phyloP scores from a whole-genome alignment of 2,797 vertebrate species.

The Phoeniculus purpureus region DNA sequence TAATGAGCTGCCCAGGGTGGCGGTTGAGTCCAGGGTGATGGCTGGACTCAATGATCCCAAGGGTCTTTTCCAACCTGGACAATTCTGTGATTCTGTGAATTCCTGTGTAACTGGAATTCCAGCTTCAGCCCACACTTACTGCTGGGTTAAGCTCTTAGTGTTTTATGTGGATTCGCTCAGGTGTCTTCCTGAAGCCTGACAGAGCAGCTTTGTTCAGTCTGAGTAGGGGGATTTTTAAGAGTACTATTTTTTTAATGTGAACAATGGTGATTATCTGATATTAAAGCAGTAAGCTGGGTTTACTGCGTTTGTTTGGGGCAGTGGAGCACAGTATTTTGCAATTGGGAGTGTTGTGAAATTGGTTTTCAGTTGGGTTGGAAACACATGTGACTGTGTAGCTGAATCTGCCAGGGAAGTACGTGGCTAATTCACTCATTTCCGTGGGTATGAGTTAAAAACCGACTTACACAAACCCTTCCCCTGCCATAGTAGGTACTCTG shows the following conservation, averaged over 20 bases:
- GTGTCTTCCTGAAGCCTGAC: background rate
- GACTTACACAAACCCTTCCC: background rate
- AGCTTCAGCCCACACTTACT: background rate
- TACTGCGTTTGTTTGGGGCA: background rate
- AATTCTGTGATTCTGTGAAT: background rate
- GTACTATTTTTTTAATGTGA: background rate
- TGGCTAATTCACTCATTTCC: background rate
- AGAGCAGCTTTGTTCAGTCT: background rate
- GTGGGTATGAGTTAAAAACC: background rate
- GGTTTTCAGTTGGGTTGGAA: background rate
- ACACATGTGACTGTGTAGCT: background rate
- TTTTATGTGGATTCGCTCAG: background rate
- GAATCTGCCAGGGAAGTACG: background rate
- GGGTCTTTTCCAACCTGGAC: fast-evolving
- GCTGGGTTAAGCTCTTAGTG: background rate
- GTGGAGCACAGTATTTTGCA: background rate
- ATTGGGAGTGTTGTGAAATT: conserved; percentile 37
- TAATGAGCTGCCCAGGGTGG: too few relatives aligned
- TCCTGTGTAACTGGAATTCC: background rate
- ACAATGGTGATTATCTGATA: background rate
- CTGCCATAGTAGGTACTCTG: fast-evolving
- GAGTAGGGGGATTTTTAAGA: background rate
- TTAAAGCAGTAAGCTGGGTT: background rate
- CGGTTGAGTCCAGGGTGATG: too few relatives aligned
- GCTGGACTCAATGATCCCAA: background rate